Percentiles rank a stretch among this genome's conserved stretches.
Evolutionary conservation across 2,113 vertebrate genomes (phyloP).

Genomic region (Panthera uncia): DNA sequence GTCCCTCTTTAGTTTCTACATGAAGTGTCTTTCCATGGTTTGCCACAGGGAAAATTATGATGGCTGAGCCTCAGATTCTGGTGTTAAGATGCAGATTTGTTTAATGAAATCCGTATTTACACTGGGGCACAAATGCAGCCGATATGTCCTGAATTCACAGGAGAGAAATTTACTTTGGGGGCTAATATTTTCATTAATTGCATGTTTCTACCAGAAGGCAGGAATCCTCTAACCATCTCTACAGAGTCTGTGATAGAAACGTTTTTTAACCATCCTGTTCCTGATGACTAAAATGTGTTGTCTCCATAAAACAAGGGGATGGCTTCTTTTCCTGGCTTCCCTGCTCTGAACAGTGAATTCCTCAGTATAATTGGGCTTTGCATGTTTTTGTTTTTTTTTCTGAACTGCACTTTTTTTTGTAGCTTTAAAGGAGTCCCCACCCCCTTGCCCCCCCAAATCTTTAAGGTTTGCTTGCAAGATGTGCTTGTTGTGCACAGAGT

Average conservation of each 20-base stretch:
- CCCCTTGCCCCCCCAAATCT: slow-evolving; percentile 70
- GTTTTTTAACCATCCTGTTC: background rate
- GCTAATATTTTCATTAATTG: slow-evolving; percentile 55
- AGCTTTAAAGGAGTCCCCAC: slow-evolving; percentile 44
- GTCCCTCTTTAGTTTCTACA: slow-evolving; percentile 60
- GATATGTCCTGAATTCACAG: background rate
- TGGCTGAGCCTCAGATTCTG: slow-evolving; percentile 33
- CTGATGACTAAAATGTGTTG: background rate
- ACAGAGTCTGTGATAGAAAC: background rate
- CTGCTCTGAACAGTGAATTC: background rate
- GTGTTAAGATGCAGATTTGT: slow-evolving; percentile 1
- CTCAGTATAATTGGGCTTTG: slow-evolving; percentile 23
- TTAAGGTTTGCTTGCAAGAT: slow-evolving; percentile 84
- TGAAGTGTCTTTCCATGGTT: slow-evolving; percentile 51
- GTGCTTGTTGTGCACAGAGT: slow-evolving; percentile 92
- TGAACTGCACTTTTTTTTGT: slow-evolving; percentile 45
- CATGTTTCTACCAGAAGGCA: slow-evolving; percentile 11
- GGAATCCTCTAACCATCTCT: background rate
- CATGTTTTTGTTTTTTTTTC: background rate
- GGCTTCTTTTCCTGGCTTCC: background rate
- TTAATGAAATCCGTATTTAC: slow-evolving; percentile 34
- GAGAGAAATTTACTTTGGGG: background rate
- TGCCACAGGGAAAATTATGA: slow-evolving; percentile 46
- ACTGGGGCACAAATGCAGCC: background rate
- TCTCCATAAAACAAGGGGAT: background rate